Percentiles rank a stretch among this genome's conserved stretches.
Conservation (phyloP, 2,113 vertebrate species). For the Colistium nudipinnis region DNA sequence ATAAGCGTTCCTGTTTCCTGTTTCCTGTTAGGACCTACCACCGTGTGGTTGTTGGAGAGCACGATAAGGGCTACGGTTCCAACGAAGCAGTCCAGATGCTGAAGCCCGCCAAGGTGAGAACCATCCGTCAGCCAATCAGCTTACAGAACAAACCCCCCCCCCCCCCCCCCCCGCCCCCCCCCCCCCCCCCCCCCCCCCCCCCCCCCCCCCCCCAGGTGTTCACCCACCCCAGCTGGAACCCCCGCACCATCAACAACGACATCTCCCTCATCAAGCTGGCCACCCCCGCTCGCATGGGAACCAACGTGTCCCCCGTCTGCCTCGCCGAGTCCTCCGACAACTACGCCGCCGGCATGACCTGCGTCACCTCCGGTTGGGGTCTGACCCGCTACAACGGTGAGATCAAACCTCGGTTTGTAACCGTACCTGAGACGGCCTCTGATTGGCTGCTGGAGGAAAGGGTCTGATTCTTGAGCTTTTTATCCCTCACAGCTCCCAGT, state of each 20-base stretch:
- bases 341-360: conserved; percentile 68
- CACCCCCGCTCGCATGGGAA: conserved; percentile 55
- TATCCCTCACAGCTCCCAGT: conserved; percentile 52
- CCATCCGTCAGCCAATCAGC: background rate
- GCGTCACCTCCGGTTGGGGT: conserved; percentile 80
- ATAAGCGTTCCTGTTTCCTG: background rate
- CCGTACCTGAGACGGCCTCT: background rate
- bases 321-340: conserved; percentile 47
- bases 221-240: conserved; percentile 77
- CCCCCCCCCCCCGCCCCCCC: accelerated
- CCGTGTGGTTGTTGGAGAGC: conserved; percentile 85
- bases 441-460: no score
- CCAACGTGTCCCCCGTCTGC: conserved; percentile 64
- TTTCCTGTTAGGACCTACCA: conserved; percentile 80
- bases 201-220: conserved; percentile 66
- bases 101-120: conserved; percentile 79
- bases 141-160: accelerated
- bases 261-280: conserved; percentile 78
- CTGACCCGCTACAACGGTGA: conserved; percentile 74
- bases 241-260: conserved; percentile 80
- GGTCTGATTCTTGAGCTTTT: background rate
- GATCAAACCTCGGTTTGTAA: background rate
- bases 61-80: conserved; percentile 75
- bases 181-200: background rate
- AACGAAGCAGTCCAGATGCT: conserved; percentile 77